Percentiles rank a stretch among this genome's conserved stretches.
Conservation (phyloP, 2,888 invertebrate species). For the Cerastis rubricosa region DNA sequence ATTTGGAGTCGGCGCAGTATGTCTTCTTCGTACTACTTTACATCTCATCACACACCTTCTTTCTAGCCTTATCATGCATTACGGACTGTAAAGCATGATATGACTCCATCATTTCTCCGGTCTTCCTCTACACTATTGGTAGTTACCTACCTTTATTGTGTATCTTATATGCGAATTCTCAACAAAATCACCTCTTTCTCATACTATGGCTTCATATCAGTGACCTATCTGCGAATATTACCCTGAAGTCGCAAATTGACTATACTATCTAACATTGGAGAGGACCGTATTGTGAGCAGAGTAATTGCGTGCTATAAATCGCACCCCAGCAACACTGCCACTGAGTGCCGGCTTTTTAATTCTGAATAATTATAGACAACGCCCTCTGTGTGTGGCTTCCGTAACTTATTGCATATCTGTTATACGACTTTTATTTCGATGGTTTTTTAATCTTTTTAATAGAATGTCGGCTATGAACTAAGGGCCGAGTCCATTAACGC, state of each 20-base stretch:
- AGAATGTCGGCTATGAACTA: too few relatives aligned
- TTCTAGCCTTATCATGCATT: too few relatives aligned
- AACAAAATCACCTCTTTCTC: not conserved
- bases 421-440: not conserved
- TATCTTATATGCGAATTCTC: not conserved
- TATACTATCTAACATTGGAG: conserved; percentile 38
- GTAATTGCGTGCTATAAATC: conserved; percentile 58
- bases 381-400: conserved; percentile 7
- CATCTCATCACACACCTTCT: too few relatives aligned
- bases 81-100: too few relatives aligned
- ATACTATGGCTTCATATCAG: not conserved
- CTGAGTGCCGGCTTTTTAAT: conserved; percentile 47
- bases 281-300: conserved; percentile 34
- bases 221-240: conserved; percentile 19
- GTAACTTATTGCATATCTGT: not conserved
- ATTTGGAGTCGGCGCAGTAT: too few relatives aligned
- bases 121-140: too few relatives aligned
- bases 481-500: too few relatives aligned
- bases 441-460: too few relatives aligned
- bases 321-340: conserved; percentile 19
- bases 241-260: conserved; percentile 13
- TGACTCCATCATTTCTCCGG: too few relatives aligned
- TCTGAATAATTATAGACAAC: conserved; percentile 49
- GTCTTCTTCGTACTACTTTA: too few relatives aligned
- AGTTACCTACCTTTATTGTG: too few relatives aligned